phyloP scores from a whole-genome alignment of 2,113 vertebrate species.

The Nothobranchius furzeri region DNA sequence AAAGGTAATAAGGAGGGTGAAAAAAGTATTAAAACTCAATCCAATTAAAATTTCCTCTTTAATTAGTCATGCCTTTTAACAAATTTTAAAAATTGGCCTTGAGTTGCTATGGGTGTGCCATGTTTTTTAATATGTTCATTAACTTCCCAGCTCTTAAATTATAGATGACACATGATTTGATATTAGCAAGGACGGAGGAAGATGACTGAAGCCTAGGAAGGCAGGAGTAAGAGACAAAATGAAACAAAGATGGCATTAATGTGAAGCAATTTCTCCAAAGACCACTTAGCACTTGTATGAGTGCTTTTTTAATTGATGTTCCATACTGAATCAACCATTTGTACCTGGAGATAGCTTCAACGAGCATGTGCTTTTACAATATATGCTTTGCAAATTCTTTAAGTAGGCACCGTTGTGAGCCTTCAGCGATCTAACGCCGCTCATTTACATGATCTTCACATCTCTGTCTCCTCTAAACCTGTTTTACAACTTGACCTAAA shows the following conservation, averaged over 20 bases:
- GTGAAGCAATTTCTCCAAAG: constrained; percentile 51
- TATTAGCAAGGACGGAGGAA: constrained; percentile 67
- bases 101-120: constrained; percentile 77
- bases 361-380: constrained; percentile 7
- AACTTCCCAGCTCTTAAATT: constrained; percentile 78
- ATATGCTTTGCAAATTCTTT: constrained; percentile 32
- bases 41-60: constrained; percentile 83
- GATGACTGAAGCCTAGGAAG: constrained; percentile 31
- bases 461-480: constrained; percentile 72
- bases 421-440: constrained; percentile 57
- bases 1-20: constrained; percentile 78
- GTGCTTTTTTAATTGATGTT: constrained; percentile 61
- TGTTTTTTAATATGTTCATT: constrained; percentile 80
- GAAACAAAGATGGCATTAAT: constrained; percentile 47
- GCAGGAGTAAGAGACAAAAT: constrained; percentile 54
- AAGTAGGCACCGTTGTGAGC: constrained; percentile 51
- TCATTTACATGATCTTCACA: constrained; percentile 77
- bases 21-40: constrained; percentile 83
- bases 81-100: constrained; percentile 82
- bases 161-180: constrained; percentile 76
- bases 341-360: constrained; percentile 30
- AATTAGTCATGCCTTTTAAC: constrained; percentile 87
- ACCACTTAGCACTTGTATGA: constrained; percentile 69
- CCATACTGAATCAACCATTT: constrained; percentile 51
- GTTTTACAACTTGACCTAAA: constrained; percentile 82